A percentile compares a stretch with the other conserved stretches of the same genome.
These are phyloP conservation scores for Meriones psammophilus DNA, from an alignment of 2,797 vertebrate species.

Conservation along the genomic window DNA sequence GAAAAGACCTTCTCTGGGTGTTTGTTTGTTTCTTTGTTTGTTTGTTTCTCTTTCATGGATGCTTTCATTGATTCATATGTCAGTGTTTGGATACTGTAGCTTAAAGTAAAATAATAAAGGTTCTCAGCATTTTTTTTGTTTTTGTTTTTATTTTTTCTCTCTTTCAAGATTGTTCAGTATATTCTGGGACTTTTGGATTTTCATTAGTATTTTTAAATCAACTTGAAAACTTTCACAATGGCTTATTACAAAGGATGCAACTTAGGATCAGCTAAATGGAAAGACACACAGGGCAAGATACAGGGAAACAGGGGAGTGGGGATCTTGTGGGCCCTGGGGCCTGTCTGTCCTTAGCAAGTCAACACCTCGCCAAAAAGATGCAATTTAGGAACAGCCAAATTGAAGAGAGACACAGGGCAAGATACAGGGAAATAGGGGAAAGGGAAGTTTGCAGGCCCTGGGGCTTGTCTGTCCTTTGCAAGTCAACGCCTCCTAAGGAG, in stretches of 20 bases:
- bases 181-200: neutral
- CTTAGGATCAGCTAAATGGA: neutral
- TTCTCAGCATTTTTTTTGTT: neutral
- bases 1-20: neutral
- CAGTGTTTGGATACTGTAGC: no score
- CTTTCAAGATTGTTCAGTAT: neutral
- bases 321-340: fast-evolving
- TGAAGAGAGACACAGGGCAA: neutral
- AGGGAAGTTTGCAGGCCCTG: fast-evolving
- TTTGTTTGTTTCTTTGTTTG: neutral
- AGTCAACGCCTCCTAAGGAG: neutral
- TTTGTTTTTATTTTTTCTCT: neutral
- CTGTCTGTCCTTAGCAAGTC: neutral
- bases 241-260: neutral
- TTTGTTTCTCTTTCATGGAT: neutral
- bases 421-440: fast-evolving
- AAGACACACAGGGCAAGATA: neutral
- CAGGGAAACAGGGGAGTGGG: fast-evolving
- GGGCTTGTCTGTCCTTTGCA: neutral
- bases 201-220: neutral
- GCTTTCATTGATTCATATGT: neutral
- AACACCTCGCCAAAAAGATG: neutral
- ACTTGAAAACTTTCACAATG: neutral
- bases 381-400: neutral
- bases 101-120: neutral